Percentiles rank a stretch among this genome's conserved stretches.
phyloP scores from a whole-genome alignment of 2,888 invertebrate genomes.

The Polymixis flavicincta region DNA sequence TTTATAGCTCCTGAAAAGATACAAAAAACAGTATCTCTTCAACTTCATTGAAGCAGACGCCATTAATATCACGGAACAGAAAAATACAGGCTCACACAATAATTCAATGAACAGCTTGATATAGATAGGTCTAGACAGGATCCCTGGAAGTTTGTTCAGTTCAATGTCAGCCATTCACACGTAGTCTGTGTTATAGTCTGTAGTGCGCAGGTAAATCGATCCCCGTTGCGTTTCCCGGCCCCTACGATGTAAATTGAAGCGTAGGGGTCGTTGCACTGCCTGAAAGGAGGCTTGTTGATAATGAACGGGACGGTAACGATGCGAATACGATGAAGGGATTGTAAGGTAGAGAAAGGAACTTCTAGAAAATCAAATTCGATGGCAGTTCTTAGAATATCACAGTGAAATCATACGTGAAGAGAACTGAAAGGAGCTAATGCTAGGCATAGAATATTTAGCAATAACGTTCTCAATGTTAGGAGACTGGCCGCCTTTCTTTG shows the following conservation, averaged over 20 bases:
- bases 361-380: too few species aligned
- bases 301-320: constrained; percentile 40
- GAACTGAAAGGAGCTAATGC: too few species aligned
- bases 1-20: background rate
- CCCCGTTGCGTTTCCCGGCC: constrained; percentile 50
- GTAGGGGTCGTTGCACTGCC: constrained; percentile 59
- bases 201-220: constrained; percentile 61
- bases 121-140: constrained; percentile 40
- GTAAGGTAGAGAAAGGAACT: too few species aligned
- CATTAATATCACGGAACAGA: too few species aligned
- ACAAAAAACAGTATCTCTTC: background rate
- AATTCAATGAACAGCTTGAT: background rate
- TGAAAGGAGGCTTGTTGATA: constrained; percentile 26
- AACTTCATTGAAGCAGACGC: background rate
- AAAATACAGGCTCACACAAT: background rate
- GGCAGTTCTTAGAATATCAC: too few species aligned
- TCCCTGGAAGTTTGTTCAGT: constrained; percentile 23
- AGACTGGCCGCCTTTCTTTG: too few species aligned
- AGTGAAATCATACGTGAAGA: too few species aligned
- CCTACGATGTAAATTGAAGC: constrained; percentile 58
- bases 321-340: constrained; percentile 2
- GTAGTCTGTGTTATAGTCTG: constrained; percentile 15
- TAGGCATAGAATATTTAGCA: too few species aligned
- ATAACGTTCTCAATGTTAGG: too few species aligned
- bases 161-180: constrained; percentile 55